Percentiles rank a stretch among this genome's conserved stretches.
phyloP scores from a whole-genome alignment of 37 sponge, comb jelly and placozoan species.

The Dysidea cf. avara region DNA sequence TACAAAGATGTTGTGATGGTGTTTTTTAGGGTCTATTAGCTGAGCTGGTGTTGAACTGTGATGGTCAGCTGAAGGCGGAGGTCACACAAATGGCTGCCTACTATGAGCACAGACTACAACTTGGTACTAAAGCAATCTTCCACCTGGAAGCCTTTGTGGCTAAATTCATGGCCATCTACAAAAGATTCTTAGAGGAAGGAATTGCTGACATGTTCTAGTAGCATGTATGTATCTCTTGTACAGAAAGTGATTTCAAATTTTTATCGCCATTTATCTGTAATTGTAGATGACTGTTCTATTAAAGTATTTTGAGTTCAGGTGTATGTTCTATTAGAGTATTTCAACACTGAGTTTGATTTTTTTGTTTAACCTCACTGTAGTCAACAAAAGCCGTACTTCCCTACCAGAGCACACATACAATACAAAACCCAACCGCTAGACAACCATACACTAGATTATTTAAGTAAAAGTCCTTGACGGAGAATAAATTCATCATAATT shows the following conservation, averaged over 20 bases:
- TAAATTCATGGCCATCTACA: slow-evolving; percentile 96
- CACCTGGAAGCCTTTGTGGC: slow-evolving; percentile 98
- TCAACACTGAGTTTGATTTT: too few species aligned
- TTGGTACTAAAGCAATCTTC: slow-evolving; percentile 94
- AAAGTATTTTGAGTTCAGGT: too few species aligned
- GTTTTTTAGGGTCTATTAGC: slow-evolving; percentile 65
- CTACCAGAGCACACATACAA: too few species aligned
- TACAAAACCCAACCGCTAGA: too few species aligned
- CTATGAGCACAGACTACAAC: slow-evolving; percentile 91
- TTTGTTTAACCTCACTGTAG: too few species aligned
- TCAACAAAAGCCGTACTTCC: too few species aligned
- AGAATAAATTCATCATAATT: too few species aligned
- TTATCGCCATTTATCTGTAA: too few species aligned
- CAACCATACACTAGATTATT: too few species aligned
- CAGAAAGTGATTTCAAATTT: background rate
- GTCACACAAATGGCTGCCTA: slow-evolving; percentile 88
- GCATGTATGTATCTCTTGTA: background rate
- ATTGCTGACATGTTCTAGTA: slow-evolving; percentile 58
- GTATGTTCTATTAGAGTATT: too few species aligned
- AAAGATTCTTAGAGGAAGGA: slow-evolving; percentile 92
- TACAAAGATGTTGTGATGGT: background rate
- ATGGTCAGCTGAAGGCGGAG: slow-evolving; percentile 87
- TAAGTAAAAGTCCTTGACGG: too few species aligned
- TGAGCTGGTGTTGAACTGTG: slow-evolving; percentile 85
- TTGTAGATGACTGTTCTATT: too few species aligned